Conservation (phyloP, 2,797 vertebrate genomes). For the Thaleichthys pacificus region DNA sequence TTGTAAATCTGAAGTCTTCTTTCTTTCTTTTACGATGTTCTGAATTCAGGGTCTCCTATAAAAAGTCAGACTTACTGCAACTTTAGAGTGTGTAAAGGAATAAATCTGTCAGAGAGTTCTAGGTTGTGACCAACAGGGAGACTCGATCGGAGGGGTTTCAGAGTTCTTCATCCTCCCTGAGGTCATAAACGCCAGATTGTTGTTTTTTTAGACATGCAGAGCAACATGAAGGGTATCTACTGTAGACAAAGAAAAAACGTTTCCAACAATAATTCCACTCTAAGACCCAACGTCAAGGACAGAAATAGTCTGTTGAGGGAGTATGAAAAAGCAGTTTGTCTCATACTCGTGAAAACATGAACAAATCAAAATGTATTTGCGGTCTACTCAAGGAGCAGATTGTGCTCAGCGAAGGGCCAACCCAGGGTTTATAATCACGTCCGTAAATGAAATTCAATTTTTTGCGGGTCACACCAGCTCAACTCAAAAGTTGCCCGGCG, state of each 20-base stretch:
- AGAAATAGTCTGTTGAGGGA: no score
- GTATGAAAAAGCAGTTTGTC: background rate
- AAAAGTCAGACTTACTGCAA: constrained; percentile 1
- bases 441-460: background rate
- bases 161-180: no score
- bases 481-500: background rate
- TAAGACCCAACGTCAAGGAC: no score
- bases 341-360: background rate
- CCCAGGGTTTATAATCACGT: no score
- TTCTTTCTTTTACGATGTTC: background rate
- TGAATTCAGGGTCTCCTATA: background rate
- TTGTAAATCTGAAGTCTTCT: constrained; percentile 10
- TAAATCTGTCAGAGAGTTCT: background rate
- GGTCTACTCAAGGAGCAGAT: no score
- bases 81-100: background rate
- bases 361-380: background rate
- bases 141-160: background rate
- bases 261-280: no score
- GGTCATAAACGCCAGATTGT: background rate
- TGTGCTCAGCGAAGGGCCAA: no score
- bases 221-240: background rate
- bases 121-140: background rate
- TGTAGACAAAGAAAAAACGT: no score
- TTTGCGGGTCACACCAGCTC: background rate
- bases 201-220: background rate